These are phyloP conservation scores for Macaca nemestrina DNA, from an alignment of 2,113 vertebrate species.

Conservation along the genomic window DNA sequence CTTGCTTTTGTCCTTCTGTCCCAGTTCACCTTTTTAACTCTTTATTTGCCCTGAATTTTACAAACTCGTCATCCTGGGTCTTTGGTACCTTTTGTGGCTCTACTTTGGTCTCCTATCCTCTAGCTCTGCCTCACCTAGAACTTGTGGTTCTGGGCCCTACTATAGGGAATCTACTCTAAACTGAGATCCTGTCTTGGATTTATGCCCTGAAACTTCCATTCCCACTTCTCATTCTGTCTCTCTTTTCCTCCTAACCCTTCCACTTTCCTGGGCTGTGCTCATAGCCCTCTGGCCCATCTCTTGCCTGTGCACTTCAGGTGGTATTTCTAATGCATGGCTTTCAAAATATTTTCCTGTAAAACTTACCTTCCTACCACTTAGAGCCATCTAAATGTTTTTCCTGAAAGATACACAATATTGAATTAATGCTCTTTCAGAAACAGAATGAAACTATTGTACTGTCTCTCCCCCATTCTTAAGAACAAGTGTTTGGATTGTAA, in stretches of 20 bases:
- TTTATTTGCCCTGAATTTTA: neutral
- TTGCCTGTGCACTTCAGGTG: neutral
- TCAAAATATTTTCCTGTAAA: slow-evolving; percentile 49
- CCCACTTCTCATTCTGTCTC: neutral
- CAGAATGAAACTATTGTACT: slow-evolving; percentile 76
- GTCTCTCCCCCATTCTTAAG: slow-evolving; percentile 72
- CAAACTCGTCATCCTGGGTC: neutral
- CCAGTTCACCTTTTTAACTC: neutral
- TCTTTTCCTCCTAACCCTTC: neutral
- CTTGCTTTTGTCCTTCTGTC: neutral
- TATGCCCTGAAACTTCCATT: neutral
- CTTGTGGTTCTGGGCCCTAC: neutral
- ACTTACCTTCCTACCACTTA: slow-evolving; percentile 51
- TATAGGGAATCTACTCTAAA: neutral
- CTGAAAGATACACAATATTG: slow-evolving; percentile 74
- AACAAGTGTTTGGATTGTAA: slow-evolving; percentile 76
- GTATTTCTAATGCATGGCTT: neutral
- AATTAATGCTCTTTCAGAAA: slow-evolving; percentile 76
- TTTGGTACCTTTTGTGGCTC: neutral
- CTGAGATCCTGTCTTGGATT: neutral
- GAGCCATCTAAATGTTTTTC: slow-evolving; percentile 69
- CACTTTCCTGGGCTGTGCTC: neutral
- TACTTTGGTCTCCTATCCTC: neutral
- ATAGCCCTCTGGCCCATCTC: neutral
- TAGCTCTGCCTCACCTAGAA: neutral